Evolutionary conservation across 2,113 vertebrate species (phyloP).

Genomic region (Brachyhypopomus occidentalis): DNA sequence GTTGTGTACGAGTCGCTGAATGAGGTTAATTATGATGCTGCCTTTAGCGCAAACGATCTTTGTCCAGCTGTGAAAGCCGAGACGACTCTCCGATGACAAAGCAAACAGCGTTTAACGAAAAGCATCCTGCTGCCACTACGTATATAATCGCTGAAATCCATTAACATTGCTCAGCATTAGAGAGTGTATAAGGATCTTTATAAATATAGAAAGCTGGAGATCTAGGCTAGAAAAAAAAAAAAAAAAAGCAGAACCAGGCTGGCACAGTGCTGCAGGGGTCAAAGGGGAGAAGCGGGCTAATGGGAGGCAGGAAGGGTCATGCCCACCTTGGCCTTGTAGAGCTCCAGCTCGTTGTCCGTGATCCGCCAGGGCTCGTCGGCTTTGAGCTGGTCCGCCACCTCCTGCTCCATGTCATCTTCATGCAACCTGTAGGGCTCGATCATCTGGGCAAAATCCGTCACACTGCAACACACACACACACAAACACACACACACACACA

Average conservation of each 20-base stretch:
- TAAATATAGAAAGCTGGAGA: neutral
- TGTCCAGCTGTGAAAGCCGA: neutral
- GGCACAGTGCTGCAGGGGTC: no score
- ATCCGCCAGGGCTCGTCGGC: conserved; percentile 96
- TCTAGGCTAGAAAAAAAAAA: neutral
- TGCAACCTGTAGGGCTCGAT: conserved; percentile 93
- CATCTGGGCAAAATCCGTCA: conserved; percentile 89
- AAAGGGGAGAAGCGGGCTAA: no score
- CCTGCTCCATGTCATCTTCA: conserved; percentile 96
- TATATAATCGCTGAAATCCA: neutral
- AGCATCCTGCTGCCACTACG: neutral
- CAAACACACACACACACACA: neutral
- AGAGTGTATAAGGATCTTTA: neutral
- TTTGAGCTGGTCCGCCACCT: conserved; percentile 92
- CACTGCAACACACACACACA: conserved; percentile 65
- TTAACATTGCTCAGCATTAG: neutral
- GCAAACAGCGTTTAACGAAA: conserved; percentile 9
- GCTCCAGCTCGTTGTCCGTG: conserved; percentile 95
- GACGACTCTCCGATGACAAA: conserved; percentile 27
- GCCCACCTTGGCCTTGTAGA: conserved; percentile 92
- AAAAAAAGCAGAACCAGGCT: neutral
- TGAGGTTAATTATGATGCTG: neutral
- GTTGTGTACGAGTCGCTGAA: neutral
- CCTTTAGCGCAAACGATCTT: neutral
- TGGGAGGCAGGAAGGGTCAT: neutral